Evolutionary conservation across 1,140 invertebrate species (phyloP), one percentile per base, ranked within the genome.

Genomic region (Cydia splendana): DNA sequence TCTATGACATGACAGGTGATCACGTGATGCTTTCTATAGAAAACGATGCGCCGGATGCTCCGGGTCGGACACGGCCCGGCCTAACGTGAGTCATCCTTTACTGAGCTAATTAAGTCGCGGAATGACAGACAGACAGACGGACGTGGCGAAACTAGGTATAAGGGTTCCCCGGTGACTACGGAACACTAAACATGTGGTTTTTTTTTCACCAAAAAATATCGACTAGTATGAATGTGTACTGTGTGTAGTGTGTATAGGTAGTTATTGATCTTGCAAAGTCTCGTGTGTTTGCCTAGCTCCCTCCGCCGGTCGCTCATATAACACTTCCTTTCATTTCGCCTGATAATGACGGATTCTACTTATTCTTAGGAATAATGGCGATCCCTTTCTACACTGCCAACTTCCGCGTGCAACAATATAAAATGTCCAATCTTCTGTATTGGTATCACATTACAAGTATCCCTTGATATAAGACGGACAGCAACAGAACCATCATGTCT

Each of bases 391-490:
- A 77, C 30, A 67, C 42, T 65, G 65, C 76, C 67, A 13, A 57
- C 79, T 87, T 87, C 84, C 85, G 83, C 80, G 75, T 84, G 75
- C 48, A 76, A 84, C 28, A 48, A 80, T 87, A 92, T 92, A 92
- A 87, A 92, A 87, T 80, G 81, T 78, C 79, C 69, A 45, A 38
- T 78, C 48, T 77, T 76, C 76, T 38, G 42, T 62, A 24, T 73
- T 45, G 78, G 62, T 76, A 89, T 84, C 88, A 89, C 65, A 83
- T 20, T 62, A 62, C 57, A 62, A 62, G 38, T 78, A 77, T 77
- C 73, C 28, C 51, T 78, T 77, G 80, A 75, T 73, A 57, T 62
- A 75, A 74, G 20, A 76, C 76, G 79, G 76, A 28, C 34, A 82
- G 80, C 80, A 87, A 75, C 74, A 76, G 18, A 81, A 78, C 45